Base-by-base conservation (phyloP, 2,888 invertebrate species). In the Cylloceria caligata region DNA sequence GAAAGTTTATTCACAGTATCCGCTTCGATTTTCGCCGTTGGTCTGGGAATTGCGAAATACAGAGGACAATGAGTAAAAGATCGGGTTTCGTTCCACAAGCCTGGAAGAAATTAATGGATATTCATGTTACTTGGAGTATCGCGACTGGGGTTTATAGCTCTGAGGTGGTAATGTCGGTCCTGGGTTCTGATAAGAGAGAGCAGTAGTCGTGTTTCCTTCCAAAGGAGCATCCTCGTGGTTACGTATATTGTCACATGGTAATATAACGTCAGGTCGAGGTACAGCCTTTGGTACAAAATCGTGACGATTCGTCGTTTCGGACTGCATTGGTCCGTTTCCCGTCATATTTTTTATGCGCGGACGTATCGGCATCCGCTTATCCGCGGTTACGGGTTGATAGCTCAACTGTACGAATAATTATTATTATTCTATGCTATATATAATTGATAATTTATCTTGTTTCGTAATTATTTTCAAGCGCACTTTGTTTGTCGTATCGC, bases 401-500 rank as follows among this genome's bases (percentile, higher is more conserved):
- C 93, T 93, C 83, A 93, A 74, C 93, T 93, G 47, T 71, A 47
- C 24, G n/a, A 21, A 47, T 67, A 19, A 36, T 45, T 49, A 78
- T 65, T 57, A 57, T 16, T 57, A 30, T 34, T 57, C 4, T 30
- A 6, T 2, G 16, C 3, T 0, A 16, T 6, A 13, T n/a, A 16
- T 2, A 13, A 21, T 9, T 5, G 1, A 24, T 16, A 11, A 16
- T 60, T 9, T 55, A 16, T 57, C n/a, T 0, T 34, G 16, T 19
- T 16, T 36, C 19, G 9, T 34, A n/a, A 34, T 9, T 19, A 39
- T 13, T 21, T 64, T 24, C 0, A 24, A 64, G 39, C 62, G 65
- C 82, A 93, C 93, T 88, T 92, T 92, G 79, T 79, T 92, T 0
- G 93, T 93, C 3, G 93, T 93, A 19, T 91, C 90, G 13, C 84